Conservation (phyloP, 2,797 vertebrate genomes). For the Avahi laniger region DNA sequence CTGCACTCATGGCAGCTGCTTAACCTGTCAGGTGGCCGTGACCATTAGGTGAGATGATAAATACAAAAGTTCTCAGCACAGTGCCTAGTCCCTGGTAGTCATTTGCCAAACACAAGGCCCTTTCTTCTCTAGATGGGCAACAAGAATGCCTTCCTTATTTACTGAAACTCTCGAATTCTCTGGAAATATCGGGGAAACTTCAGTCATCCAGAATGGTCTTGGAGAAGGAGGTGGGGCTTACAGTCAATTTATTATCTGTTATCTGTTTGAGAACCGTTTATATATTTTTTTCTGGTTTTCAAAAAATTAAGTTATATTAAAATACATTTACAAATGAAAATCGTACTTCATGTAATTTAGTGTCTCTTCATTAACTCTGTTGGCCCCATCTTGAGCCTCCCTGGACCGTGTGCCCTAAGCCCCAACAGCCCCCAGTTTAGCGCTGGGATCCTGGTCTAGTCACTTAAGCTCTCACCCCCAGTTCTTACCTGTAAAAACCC, state of each 20-base stretch:
- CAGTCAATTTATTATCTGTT: neutral
- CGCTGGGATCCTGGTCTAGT: neutral
- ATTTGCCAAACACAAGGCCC: neutral
- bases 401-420: neutral
- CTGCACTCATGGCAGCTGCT: neutral
- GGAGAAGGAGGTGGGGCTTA: neutral
- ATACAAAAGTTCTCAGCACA: neutral
- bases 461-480: neutral
- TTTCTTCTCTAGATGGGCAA: neutral
- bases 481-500: neutral
- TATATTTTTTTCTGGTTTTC: neutral
- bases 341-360: neutral
- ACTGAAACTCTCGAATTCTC: neutral
- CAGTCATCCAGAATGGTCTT: neutral
- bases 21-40: rapidly evolving
- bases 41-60: neutral
- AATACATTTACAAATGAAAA: conserved; percentile 9
- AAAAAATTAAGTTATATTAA: neutral
- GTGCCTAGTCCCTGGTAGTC: neutral
- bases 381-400: neutral
- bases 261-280: neutral
- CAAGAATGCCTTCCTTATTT: neutral
- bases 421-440: neutral
- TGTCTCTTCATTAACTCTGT: neutral
- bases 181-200: conserved; percentile 36